Base-by-base conservation (phyloP, 2,888 invertebrate genomes). In the Sabatieria punctata region DNA sequence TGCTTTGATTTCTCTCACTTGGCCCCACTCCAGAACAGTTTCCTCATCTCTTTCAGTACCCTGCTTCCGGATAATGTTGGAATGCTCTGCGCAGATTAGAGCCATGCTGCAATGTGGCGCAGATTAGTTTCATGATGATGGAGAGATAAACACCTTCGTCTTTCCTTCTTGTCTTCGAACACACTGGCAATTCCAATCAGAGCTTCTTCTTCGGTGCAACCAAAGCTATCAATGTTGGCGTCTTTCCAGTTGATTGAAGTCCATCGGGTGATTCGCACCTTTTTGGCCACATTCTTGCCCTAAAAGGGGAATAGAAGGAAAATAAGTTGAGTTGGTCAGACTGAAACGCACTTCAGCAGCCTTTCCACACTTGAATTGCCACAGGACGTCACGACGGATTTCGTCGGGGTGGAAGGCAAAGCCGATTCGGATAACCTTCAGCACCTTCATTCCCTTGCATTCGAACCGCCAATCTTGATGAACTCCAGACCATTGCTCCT, bases 391-490 rank as follows among this genome's bases (percentile, higher is more conserved):
- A 2, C 43, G 21, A 2, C 33, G 2, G 15, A 43, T 24, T 13
- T n/a, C 33, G 36, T 35, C 43, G 8, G 22, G 15, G 24, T 33
- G 35, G 35, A 11, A 35, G 4, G 15, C 19, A 36, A 43, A 43
- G 2, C 43, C 43, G 22, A 43, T 18, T 3, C 15, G 2, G 13
- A 43, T n/a, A 4, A 3, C 2, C 24, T 24, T 35, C 15, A 43
- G 15, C 6, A 22, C 43, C 2, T 35, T 23, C 27, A 18, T 23
- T 4, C 43, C 43, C 6, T 27, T 33, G 35, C 43, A 43, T 24
- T 43, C 43, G n/a, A 35, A 43, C 2, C 15, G 3, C 43, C 43
- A 43, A n/a, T 11, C 8, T 24, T 43, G 35, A 24, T 43, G 43
- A 2, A 43, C 43, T 6, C 43, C 43, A 13, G 35, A 35, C 43